Conservation (phyloP, 2,797 vertebrate species). For the Steatocranus sp. region DNA sequence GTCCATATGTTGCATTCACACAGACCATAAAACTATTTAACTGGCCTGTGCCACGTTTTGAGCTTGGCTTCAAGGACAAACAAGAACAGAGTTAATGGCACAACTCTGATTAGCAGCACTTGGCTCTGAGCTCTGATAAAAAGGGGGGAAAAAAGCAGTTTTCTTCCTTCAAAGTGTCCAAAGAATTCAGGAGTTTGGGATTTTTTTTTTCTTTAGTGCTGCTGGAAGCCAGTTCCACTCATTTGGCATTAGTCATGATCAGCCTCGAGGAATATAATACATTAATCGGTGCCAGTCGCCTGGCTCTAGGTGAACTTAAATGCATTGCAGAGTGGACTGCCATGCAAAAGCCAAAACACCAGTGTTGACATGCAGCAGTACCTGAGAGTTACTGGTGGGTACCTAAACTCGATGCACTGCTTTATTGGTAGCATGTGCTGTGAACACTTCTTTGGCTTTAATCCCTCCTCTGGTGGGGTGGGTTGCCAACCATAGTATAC, state of each 20-base stretch:
- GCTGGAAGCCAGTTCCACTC: slow-evolving; percentile 42
- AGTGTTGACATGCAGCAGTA: slow-evolving; percentile 21
- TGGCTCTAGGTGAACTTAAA: slow-evolving; percentile 37
- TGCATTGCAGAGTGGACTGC: slow-evolving; percentile 27
- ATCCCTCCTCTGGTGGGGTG: slow-evolving; percentile 21
- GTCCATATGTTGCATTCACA: neutral
- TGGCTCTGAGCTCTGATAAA: slow-evolving; percentile 11
- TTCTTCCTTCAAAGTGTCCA: slow-evolving; percentile 24
- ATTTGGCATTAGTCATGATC: slow-evolving; percentile 31
- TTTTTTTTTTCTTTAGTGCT: slow-evolving; percentile 24
- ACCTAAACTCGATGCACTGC: slow-evolving; percentile 10
- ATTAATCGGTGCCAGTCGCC: slow-evolving; percentile 52
- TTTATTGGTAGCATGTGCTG: slow-evolving; percentile 41
- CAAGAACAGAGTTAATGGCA: slow-evolving; percentile 17
- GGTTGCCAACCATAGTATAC: slow-evolving; percentile 25
- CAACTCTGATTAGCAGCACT: neutral
- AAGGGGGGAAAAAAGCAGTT: neutral
- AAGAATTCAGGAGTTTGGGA: slow-evolving; percentile 25
- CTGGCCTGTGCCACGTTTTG: slow-evolving; percentile 10
- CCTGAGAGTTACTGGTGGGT: slow-evolving; percentile 3
- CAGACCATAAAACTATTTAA: neutral
- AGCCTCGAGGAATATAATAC: slow-evolving; percentile 32
- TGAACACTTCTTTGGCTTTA: slow-evolving; percentile 40
- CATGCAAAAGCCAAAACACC: slow-evolving; percentile 5
- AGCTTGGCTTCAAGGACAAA: slow-evolving; percentile 28